Base-by-base conservation (phyloP, 2,888 invertebrate genomes). In the Eupithecia subfuscata region DNA sequence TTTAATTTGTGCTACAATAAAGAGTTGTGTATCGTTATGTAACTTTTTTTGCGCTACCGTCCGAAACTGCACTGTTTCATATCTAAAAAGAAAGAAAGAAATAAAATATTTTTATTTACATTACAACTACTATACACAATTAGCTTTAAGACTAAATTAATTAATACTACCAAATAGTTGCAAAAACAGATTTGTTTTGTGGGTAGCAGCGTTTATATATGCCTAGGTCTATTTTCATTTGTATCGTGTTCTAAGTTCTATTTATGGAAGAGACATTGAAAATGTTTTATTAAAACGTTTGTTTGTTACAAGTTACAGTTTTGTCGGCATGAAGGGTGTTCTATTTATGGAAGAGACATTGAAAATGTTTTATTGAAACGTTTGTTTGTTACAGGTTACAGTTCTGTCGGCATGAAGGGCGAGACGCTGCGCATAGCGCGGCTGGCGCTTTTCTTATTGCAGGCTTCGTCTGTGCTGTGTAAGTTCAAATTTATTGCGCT, bases 361-460 rank as follows among this genome's bases (percentile, higher is more conserved):
- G 60, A 12, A 14, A 22, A 6, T 60, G 12, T 60, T 60, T 60
- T n/a, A 14, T 14, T 60, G 25, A 37, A 40, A 37, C 40, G 40
- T 76, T 75, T 70, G 76, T 79, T 84, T 85, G 83, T 85, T 84
- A 8, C 88, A 93, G 93, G 87, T 86, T 86, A 86, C 78, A 84
- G 83, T 82, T 81, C 76, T 83, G 83, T 86, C 89, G 89, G 83
- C 78, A 95, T 95, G 95, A 89, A 86, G 87, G 89, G 90, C 83
- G 91, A 90, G 80, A 88, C 89, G 89, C 91, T 93, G 89, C 92
- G 92, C 88, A 82, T 91, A 80, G 92, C 93, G 91, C 92, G 88
- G 89, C 88, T 94, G 80, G 90, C 90, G 86, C 84, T 94, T 80
- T 84, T 95, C 75, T 84, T 93, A 82, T 80, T 95, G 77, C 94